Base-by-base conservation (phyloP, 2,888 invertebrate species). In the Selenia dentaria region DNA sequence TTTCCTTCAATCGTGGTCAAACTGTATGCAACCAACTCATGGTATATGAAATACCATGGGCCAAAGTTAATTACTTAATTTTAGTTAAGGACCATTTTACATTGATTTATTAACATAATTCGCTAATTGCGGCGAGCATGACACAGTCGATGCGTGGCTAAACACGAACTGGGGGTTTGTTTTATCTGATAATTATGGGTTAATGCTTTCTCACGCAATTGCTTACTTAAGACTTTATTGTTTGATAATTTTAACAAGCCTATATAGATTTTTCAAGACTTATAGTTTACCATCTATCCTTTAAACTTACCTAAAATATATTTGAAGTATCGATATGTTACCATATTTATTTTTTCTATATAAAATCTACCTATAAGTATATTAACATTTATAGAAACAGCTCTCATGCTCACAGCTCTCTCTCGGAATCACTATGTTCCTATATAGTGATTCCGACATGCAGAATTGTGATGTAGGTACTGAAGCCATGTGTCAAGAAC, bases 61-160 rank as follows among this genome's bases (percentile, higher is more conserved):
- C 57, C 74, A 62, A 69, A 67, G 67, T 79, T 83, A 84, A 86
- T 85, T 81, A 84, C 84, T 85, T 86, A 81, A 86, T 86, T 85
- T 77, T 53, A 66, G 74, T 74, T 74, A 76, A 77, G 70, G 68
- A 74, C 70, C 74, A 76, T 75, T 72, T 69, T 62, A 59, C 57
- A 52, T 65, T 79, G 77, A 83, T 83, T 83, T 82, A 83, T 81
- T 79, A 79, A 62, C 75, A 79, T 81, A 79, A 80, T 80, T 70
- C 62, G 57, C 72, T 77, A 74, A 79, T 81, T 79, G 79, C 57
- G 65, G 29, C 50, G 62, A 64, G 68, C 70, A 73, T 77, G 77
- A 78, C 81, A 73, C 64, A 54, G 63, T 60, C 52, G 54, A 49
- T 45, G 48, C 48, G 54, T 48, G 49, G 18, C 41, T 37, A 36